Evolutionary conservation across 2,113 vertebrate genomes (phyloP).

Genomic region (Pygoscelis adeliae): DNA sequence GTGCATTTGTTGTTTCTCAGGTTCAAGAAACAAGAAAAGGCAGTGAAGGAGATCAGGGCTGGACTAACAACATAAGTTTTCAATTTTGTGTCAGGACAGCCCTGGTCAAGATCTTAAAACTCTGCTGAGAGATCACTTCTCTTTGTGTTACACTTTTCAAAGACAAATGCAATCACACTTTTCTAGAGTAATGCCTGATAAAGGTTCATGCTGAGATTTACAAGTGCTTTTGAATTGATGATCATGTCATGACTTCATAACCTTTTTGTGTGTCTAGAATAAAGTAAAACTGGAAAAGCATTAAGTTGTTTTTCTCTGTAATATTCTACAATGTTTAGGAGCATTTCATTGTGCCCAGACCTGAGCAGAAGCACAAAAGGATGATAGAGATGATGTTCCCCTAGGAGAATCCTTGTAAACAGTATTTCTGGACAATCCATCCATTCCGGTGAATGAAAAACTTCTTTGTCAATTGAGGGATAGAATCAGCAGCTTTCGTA

Average conservation of each 20-base stretch:
- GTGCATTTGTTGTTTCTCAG: background rate
- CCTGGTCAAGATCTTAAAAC: background rate
- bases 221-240: background rate
- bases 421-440: background rate
- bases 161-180: background rate
- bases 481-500: background rate
- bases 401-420: background rate
- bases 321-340: background rate
- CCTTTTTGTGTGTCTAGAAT: background rate
- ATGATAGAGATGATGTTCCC: background rate
- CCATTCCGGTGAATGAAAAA: background rate
- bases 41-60: background rate
- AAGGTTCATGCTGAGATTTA: background rate
- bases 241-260: background rate
- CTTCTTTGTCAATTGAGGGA: background rate
- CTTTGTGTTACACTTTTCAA: background rate
- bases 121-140: background rate
- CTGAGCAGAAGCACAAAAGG: background rate
- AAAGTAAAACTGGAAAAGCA: background rate
- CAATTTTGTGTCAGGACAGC: background rate
- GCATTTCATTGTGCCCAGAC: background rate
- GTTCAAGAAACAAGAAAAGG: background rate
- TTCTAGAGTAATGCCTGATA: background rate
- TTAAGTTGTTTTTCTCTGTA: background rate
- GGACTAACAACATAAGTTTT: background rate